These are phyloP conservation scores for Thelaira solivaga DNA, from an alignment of 2,888 invertebrate species.

Conservation along the genomic window DNA sequence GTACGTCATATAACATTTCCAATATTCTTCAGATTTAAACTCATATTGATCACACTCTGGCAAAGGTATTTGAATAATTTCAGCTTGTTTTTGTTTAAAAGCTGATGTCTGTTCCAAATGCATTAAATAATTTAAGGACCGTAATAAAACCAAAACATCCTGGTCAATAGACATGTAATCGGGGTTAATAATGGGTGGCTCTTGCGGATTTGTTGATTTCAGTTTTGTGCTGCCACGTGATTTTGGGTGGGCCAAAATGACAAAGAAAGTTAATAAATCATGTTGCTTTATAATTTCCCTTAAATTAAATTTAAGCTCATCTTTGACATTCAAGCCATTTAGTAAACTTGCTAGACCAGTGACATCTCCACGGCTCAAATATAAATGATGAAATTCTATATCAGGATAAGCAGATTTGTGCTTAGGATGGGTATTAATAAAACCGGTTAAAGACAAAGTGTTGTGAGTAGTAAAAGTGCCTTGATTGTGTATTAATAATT, in stretches of 20 bases:
- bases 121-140: slow-evolving; percentile 65
- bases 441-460: slow-evolving; percentile 77
- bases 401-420: slow-evolving; percentile 78
- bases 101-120: slow-evolving; percentile 75
- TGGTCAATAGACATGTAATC: background rate
- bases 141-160: slow-evolving; percentile 2
- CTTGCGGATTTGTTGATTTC: background rate
- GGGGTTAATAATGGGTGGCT: slow-evolving; percentile 23
- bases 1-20: slow-evolving; percentile 83
- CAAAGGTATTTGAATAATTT: slow-evolving; percentile 66
- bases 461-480: slow-evolving; percentile 77
- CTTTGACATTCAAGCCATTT: slow-evolving; percentile 52
- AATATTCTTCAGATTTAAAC: slow-evolving; percentile 77
- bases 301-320: slow-evolving; percentile 50
- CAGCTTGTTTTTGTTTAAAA: slow-evolving; percentile 73
- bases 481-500: slow-evolving; percentile 77
- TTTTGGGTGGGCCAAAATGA: background rate
- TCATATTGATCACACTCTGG: slow-evolving; percentile 68
- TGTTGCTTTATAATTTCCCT: background rate
- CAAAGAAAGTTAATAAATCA: background rate
- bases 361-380: slow-evolving; percentile 60
- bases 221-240: background rate
- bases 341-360: slow-evolving; percentile 45
- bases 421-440: slow-evolving; percentile 78
- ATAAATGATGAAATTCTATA: slow-evolving; percentile 78